Conservation (phyloP, 2,888 invertebrate genomes). For the Diarsia brunnea region DNA sequence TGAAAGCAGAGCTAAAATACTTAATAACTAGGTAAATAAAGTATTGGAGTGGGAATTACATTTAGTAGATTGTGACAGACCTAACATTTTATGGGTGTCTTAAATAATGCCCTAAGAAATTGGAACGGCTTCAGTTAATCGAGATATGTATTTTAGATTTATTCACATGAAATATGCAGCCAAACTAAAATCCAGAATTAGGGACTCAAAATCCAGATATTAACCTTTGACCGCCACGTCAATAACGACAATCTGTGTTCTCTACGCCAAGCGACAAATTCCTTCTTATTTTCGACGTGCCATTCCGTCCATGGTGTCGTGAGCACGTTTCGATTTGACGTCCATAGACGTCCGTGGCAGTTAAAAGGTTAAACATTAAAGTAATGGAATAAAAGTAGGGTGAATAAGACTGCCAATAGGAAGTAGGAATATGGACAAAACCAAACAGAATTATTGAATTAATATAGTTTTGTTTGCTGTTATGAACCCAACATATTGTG, state of each 20-base stretch:
- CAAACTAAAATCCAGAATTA: not conserved
- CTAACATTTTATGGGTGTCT: not conserved
- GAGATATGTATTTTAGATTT: conserved; percentile 1
- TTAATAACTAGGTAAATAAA: conserved; percentile 24
- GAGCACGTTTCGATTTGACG: no score
- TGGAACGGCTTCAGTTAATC: not conserved
- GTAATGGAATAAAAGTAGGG: not conserved
- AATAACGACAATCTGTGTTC: no score
- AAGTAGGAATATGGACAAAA: not conserved
- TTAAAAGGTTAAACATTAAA: no score
- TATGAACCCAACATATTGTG: no score
- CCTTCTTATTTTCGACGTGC: no score
- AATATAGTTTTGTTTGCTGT: no score
- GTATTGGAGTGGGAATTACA: conserved; percentile 25
- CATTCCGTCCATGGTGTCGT: no score
- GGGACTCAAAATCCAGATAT: not conserved
- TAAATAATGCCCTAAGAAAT: not conserved
- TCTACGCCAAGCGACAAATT: no score
- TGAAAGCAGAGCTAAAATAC: conserved; percentile 27
- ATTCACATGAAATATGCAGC: not conserved
- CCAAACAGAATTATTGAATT: not conserved
- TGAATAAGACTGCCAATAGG: not conserved
- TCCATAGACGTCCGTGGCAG: no score
- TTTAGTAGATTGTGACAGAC: conserved; percentile 4
- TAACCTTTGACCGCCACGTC: no score